Evolutionary conservation across 2,113 vertebrate genomes (phyloP), one percentile per base, ranked within the genome.

Genomic region (Tenrec ecaudatus): DNA sequence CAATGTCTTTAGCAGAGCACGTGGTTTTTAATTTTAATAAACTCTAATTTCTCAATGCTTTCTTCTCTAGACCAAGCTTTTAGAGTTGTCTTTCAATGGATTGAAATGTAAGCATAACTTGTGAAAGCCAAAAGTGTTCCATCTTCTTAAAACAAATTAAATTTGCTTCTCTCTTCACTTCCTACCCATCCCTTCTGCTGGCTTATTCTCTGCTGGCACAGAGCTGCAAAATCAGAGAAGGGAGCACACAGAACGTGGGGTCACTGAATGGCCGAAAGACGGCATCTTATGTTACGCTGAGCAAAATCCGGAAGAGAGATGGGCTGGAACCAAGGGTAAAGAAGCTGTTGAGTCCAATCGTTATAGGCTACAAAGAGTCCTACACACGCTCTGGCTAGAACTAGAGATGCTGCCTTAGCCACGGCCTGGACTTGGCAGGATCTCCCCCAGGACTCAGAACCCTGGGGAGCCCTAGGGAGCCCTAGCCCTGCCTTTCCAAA

Each of bases 191-290:
- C 64, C 5, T 12, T 33, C 20, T 22, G 38, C 47, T 33, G 17
- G 10, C 75, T 91, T 94, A 78, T 82, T 96, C 92, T 92, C 83
- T 90, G 40, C 40, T 81, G 69, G 92, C 77, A 57, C 17, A 82
- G 68, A 92, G 38, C 73, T 57, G 62, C 88, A 87, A 93, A 93
- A 64, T 86, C 62, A 82, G 11, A 94, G 40, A n/a, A 82, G 93
- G 47, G 93, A 60, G 93, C 91, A 83, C 90, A 80, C 36, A 89
- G 95, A 96, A 68, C 58, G 82, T 80, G 88, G 92, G 94, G 38
- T 31, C 0, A 14, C n/a, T 86, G 40, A 96, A 57, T 75, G 76
- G 96, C 95, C 36, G 85, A 96, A 94, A 97, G 96, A 68, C 94
- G 82, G 82, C 89, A 95, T 43, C 58, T 38, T 6, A 89, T 27